A percentile compares a stretch with the other conserved stretches of the same genome.
These are phyloP conservation scores for Orthosia cruda DNA, from an alignment of 2,888 invertebrate genomes.

Conservation along the genomic window DNA sequence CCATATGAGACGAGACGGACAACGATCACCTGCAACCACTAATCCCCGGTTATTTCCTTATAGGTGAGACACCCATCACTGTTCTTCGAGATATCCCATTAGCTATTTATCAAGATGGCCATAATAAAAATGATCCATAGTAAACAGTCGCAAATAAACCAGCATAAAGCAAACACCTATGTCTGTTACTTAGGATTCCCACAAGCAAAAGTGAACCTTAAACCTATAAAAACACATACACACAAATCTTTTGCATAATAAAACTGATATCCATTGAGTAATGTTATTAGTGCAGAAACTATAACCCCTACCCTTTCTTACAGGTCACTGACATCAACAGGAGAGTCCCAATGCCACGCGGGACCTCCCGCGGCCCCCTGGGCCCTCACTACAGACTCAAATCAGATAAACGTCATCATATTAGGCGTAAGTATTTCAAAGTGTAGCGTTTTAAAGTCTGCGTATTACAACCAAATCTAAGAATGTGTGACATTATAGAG, in stretches of 20 bases:
- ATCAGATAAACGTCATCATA: constrained; percentile 96
- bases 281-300: too few relatives aligned
- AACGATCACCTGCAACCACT: constrained; percentile 28
- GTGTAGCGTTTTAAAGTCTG: too few relatives aligned
- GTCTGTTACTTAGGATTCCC: not conserved
- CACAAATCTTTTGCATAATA: too few relatives aligned
- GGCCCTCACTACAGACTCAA: constrained; percentile 88
- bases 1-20: not conserved
- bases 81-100: constrained; percentile 37
- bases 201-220: constrained; percentile 46
- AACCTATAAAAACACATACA: too few relatives aligned
- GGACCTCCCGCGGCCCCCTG: constrained; percentile 89
- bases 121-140: too few relatives aligned
- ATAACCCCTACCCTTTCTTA: not conserved
- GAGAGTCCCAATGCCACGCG: constrained; percentile 86
- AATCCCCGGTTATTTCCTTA: constrained; percentile 68
- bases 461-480: too few relatives aligned
- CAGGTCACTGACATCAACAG: constrained; percentile 86
- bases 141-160: too few relatives aligned
- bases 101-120: constrained; percentile 60
- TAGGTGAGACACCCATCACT: constrained; percentile 50
- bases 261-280: too few relatives aligned
- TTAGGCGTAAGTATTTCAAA: constrained; percentile 92
- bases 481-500: too few relatives aligned
- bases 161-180: too few relatives aligned